Conservation (phyloP, 1,140 invertebrate species). For the Microplitis mediator region DNA sequence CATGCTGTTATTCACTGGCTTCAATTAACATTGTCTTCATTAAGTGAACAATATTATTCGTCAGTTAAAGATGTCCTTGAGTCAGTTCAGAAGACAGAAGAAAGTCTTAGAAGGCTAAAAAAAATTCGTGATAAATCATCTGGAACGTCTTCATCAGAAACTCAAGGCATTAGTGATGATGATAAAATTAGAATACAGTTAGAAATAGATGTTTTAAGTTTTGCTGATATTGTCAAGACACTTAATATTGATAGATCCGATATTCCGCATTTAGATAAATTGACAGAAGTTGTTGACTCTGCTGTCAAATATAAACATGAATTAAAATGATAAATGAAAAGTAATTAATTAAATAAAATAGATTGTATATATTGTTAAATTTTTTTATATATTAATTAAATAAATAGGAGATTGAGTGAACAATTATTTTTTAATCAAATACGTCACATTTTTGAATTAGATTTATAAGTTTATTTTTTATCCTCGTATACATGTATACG, state of each 20-base stretch:
- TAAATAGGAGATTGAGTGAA: background rate
- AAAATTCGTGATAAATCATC: slow-evolving; percentile 76
- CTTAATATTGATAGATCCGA: slow-evolving; percentile 29
- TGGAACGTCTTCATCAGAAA: slow-evolving; percentile 58
- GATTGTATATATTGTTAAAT: slow-evolving; percentile 13
- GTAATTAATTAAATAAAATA: background rate
- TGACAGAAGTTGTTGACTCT: slow-evolving; percentile 51
- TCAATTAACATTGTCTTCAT: slow-evolving; percentile 65
- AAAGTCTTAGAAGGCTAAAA: slow-evolving; percentile 86
- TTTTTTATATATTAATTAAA: background rate
- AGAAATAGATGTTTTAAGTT: slow-evolving; percentile 80
- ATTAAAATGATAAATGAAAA: slow-evolving; percentile 7
- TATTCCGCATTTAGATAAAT: slow-evolving; percentile 41
- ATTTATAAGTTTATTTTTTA: slow-evolving; percentile 22
- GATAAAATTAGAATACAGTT: slow-evolving; percentile 93
- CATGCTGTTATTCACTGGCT: slow-evolving; percentile 64
- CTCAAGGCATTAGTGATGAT: slow-evolving; percentile 75
- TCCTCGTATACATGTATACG: slow-evolving; percentile 25
- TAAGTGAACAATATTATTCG: slow-evolving; percentile 77
- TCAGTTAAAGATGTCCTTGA: slow-evolving; percentile 86
- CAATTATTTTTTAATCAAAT: background rate
- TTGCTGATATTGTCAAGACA: slow-evolving; percentile 51
- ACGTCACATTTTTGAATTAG: background rate
- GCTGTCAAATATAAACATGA: slow-evolving; percentile 44
- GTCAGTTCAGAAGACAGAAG: slow-evolving; percentile 93